Evolutionary conservation across 2,113 vertebrate species (phyloP).

Genomic region (Saimiri boliviensis): DNA sequence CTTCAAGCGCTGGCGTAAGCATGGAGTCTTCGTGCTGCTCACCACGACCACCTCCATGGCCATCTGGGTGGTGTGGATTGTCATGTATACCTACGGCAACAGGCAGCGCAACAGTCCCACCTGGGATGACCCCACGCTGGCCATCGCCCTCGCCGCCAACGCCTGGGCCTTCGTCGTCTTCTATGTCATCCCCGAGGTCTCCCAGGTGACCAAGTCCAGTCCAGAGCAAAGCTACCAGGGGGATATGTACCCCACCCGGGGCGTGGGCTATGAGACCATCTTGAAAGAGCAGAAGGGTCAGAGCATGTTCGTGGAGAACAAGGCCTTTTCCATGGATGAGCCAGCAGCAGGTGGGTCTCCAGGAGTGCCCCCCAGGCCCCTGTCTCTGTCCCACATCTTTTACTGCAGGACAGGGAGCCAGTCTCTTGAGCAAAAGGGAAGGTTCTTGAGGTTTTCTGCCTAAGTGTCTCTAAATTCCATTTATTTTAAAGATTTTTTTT

Average conservation of each 20-base stretch:
- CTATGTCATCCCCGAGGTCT: constrained; percentile 91
- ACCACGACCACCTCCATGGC: constrained; percentile 85
- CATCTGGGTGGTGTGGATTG: constrained; percentile 94
- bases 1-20: constrained; percentile 88
- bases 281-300: constrained; percentile 91
- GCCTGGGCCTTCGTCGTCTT: constrained; percentile 91
- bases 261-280: constrained; percentile 94
- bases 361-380: fast-evolving
- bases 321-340: constrained; percentile 96
- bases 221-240: constrained; percentile 82
- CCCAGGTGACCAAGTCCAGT: constrained; percentile 80
- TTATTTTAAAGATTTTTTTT: not conserved
- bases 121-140: constrained; percentile 95
- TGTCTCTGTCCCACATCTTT: not conserved
- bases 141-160: constrained; percentile 92
- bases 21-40: constrained; percentile 86
- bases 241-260: constrained; percentile 85
- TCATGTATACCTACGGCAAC: constrained; percentile 95
- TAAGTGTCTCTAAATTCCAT: not conserved
- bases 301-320: constrained; percentile 96
- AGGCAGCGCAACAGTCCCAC: constrained; percentile 1
- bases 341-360: constrained; percentile 86
- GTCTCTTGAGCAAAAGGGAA: not conserved
- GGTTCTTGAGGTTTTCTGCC: not conserved
- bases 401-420: fast-evolving